A percentile compares a stretch with the other conserved stretches of the same genome.
Evolutionary conservation across 2,888 invertebrate species (phyloP).

Genomic region (Mesodorylaimus sp.): DNA sequence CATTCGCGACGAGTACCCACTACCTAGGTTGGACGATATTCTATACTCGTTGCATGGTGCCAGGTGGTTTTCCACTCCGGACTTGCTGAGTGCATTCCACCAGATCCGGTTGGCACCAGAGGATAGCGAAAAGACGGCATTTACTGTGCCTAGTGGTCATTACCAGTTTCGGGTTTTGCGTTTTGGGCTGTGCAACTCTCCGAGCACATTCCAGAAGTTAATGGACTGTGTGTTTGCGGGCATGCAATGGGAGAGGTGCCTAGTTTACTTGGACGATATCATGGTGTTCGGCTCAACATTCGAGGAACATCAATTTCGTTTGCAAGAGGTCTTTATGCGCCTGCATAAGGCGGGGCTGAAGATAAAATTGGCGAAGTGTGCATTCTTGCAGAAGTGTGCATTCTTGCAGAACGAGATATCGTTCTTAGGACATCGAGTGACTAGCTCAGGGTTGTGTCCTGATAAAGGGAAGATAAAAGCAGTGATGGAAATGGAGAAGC

Average conservation of each 20-base stretch:
- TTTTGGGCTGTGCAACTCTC: slow-evolving; percentile 6
- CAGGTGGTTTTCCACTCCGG: slow-evolving; percentile 1
- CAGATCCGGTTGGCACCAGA: neutral
- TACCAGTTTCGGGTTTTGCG: slow-evolving; percentile 1
- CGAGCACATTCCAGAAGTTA: slow-evolving; percentile 6
- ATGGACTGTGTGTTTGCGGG: slow-evolving; percentile 8
- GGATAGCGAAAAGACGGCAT: slow-evolving; percentile 2
- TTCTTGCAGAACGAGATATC: neutral
- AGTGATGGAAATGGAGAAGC: slow-evolving; percentile 12
- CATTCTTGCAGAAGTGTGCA: slow-evolving; percentile 9
- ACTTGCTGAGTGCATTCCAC: neutral
- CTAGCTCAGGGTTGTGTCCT: slow-evolving; percentile 9
- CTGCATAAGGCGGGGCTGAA: slow-evolving; percentile 10
- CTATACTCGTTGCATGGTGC: neutral
- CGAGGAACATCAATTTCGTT: slow-evolving; percentile 10
- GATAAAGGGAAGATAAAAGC: slow-evolving; percentile 9
- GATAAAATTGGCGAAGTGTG: slow-evolving; percentile 13
- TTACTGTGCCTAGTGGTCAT: neutral
- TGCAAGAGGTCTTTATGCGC: slow-evolving; percentile 13
- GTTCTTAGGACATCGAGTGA: slow-evolving; percentile 13
- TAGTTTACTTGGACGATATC: slow-evolving; percentile 14
- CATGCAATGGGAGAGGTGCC: neutral
- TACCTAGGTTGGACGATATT: neutral
- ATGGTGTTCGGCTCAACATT: slow-evolving; percentile 10
- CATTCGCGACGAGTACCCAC: neutral